Conservation (phyloP, 2,113 vertebrate genomes). For the Ailuropoda melanoleuca region DNA sequence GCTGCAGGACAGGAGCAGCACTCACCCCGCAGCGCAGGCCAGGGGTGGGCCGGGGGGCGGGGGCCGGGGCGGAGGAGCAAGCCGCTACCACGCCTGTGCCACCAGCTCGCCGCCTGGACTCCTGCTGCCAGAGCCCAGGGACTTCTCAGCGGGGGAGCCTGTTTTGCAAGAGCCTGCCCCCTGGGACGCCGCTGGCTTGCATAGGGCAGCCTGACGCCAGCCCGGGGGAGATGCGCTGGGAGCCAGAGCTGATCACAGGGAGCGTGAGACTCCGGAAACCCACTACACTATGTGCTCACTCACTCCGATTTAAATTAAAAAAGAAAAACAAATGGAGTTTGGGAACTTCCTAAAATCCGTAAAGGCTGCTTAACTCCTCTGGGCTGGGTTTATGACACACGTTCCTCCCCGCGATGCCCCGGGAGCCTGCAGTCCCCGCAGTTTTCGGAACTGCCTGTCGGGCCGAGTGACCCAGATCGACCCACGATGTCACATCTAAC, state of each 20-base stretch:
- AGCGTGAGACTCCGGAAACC: not conserved
- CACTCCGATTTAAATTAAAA: not conserved
- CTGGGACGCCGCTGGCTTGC: not conserved
- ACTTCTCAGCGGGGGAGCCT: not conserved
- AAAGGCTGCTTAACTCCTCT: not conserved
- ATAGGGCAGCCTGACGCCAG: not conserved
- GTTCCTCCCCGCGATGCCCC: not conserved
- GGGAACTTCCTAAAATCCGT: not conserved
- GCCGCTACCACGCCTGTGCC: not conserved
- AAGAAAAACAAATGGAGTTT: not conserved
- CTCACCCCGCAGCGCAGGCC: fast-evolving
- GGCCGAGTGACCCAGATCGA: fast-evolving
- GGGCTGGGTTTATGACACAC: not conserved
- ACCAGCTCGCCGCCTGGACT: fast-evolving
- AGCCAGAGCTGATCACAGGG: not conserved
- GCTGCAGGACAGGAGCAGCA: not conserved
- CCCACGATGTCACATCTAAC: fast-evolving
- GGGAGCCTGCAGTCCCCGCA: not conserved
- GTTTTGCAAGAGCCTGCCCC: not conserved
- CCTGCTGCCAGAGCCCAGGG: fast-evolving
- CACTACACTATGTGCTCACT: not conserved
- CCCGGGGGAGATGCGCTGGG: not conserved
- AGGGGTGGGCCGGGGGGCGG: too few species aligned
- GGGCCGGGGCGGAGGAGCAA: too few species aligned
- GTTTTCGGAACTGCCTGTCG: too few species aligned